Conservation (phyloP, 2,113 vertebrate species). For the Myotis yumanensis region DNA sequence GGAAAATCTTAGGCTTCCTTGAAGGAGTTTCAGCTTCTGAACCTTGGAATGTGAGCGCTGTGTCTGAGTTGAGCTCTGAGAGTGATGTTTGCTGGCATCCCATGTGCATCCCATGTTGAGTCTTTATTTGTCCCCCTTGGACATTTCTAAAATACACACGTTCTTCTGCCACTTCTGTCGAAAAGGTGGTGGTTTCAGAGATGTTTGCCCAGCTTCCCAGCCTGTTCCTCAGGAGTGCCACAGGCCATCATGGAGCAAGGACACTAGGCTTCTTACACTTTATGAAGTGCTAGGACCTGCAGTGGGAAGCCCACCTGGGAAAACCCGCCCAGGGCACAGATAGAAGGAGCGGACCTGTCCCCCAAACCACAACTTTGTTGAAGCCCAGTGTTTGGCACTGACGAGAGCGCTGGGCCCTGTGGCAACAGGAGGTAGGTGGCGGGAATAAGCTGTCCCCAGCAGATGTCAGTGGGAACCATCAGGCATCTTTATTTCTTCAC, state of each 20-base stretch:
- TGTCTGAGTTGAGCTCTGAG: neutral
- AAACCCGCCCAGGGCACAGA: neutral
- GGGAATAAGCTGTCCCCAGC: accelerated
- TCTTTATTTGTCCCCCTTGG: neutral
- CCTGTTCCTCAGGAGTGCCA: neutral
- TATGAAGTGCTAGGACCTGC: neutral
- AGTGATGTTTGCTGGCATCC: neutral
- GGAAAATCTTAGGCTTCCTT: neutral
- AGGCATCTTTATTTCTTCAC: neutral
- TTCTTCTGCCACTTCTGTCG: neutral
- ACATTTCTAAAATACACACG: neutral
- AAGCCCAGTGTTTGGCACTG: neutral
- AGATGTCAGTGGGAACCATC: neutral
- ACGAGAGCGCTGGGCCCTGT: neutral
- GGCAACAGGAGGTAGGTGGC: neutral
- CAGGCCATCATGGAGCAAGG: neutral
- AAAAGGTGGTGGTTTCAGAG: neutral
- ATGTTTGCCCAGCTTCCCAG: neutral
- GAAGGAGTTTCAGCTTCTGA: neutral
- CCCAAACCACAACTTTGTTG: neutral
- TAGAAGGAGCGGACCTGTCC: neutral
- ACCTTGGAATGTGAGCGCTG: neutral
- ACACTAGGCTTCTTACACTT: neutral
- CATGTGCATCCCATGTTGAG: neutral
- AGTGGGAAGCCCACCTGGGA: neutral